Base-by-base conservation (phyloP, 2,888 invertebrate genomes). In the Acrobasis consociella region DNA sequence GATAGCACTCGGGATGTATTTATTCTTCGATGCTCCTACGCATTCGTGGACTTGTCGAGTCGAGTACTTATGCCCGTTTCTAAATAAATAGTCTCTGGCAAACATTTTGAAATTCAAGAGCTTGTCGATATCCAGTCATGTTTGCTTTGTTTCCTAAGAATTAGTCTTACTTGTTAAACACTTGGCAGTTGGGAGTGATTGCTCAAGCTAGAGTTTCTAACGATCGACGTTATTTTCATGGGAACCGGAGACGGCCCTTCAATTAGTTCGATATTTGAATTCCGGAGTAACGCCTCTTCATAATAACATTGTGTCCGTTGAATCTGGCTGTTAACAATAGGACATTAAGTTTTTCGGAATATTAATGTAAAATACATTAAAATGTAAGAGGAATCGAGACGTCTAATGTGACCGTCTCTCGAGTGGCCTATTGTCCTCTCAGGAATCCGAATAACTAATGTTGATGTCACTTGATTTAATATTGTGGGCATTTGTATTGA, bases 321-420 rank as follows among this genome's bases (percentile, higher is more conserved):
- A 68, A 71, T 68, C 69, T 70, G 63, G 63, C 62, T 64, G 68
- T 69, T 59, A 65, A 77, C 73, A 79, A 77, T 73, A 71, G 72
- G 64, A 75, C 72, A 77, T 76, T 68, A 72, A 77, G 75, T 65
- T 69, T 71, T 68, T 66, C 70, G 67, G 70, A 69, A 74, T 72
- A 71, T 77, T 68, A 78, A 79, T 77, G 74, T 72, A 73, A 70
- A 75, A 80, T 75, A 68, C 72, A 80, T 81, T 84, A 81, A 78
- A 82, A 82, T 82, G 83, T 83, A 84, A 78, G 81, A 79, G 78
- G 82, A 82, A 86, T 86, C 75, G 81, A 85, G 75, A 77, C 75
- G 82, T 77, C 83, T 85, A 90, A 90, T 90, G 83, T 82, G 67
- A 85, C 87, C 88, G 74, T 83, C 82, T 78, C 69, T 86, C 77